Base-by-base conservation (phyloP, 2,113 vertebrate genomes). In the Tamias sibiricus region DNA sequence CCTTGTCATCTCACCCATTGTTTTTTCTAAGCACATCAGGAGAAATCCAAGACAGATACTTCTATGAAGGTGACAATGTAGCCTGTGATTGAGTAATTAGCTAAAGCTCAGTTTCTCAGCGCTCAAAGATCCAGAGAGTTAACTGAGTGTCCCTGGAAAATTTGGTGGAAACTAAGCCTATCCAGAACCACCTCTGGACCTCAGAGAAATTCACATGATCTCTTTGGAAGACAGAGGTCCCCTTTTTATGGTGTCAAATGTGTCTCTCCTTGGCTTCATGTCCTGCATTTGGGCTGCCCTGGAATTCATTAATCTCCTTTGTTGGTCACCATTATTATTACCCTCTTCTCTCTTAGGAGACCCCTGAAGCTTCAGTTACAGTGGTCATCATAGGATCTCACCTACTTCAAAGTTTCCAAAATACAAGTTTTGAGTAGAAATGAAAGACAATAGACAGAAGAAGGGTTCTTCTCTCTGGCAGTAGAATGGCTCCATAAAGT, bases 81-180 rank as follows among this genome's bases (percentile, higher is more conserved):
- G 69, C 22, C 64, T 11, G 2, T 69, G 64, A 97, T 44, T 91
- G 32, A 90, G 44, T 80, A 80, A 97, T 90, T 92, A 75, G 54
- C 3, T n/a, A 66, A 40, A 75, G 92, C 32, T 82, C 42, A 8
- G 57, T 77, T 85, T 96, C 72, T 93, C 40, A 66, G 30, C 62
- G n/a, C 66, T 79, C 79, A 80, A 52, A 91, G 32, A 17, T 77
- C 35, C 6, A 79, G 64, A 79, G 49, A 72, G n/a, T 82, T 97
- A 76, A 66, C 28, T 16, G 44, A 90, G 22, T 14, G 4, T 4
- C 20, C 37, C 72, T 62, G 35, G n/a, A 9, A 71, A 91, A 71
- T 26, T 2, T 26, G 2, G 40, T 13, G 2, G 94, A 52, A 42
- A 20, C 26, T 88, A 8, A 72, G 57, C 76, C 86, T 76, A 37